These are phyloP conservation scores for Hucho hucho DNA, from an alignment of 2,113 vertebrate genomes.

Conservation along the genomic window DNA sequence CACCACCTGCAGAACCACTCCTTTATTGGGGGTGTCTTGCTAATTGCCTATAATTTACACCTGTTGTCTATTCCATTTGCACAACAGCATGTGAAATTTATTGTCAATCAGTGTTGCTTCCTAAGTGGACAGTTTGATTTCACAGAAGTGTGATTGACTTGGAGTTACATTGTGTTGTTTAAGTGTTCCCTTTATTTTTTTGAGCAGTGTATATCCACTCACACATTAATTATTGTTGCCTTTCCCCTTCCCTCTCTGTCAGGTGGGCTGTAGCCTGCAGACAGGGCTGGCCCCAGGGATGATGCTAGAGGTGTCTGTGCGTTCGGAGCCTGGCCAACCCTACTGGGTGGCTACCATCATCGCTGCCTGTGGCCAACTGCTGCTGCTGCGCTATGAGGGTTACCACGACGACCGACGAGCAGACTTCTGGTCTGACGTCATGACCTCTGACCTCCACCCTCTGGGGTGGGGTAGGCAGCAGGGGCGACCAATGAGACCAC, in stretches of 20 bases:
- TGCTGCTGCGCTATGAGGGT: conserved; percentile 91
- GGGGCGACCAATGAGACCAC: conserved; percentile 84
- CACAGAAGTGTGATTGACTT: no score
- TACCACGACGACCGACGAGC: conserved; percentile 92
- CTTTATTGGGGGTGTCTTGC: no score
- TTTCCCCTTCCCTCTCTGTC: neutral
- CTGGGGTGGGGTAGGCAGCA: conserved; percentile 93
- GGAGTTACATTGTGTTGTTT: no score
- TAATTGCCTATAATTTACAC: no score
- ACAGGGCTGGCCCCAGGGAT: conserved; percentile 95
- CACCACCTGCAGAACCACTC: no score
- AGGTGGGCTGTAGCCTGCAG: conserved; percentile 95
- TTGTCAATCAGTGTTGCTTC: no score
- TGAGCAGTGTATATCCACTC: no score
- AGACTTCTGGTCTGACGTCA: conserved; percentile 97
- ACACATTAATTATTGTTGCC: no score
- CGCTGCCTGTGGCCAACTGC: conserved; percentile 92
- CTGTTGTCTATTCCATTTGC: no score
- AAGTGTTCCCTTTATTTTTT: no score
- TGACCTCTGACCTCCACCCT: conserved; percentile 89
- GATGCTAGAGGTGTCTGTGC: conserved; percentile 90
- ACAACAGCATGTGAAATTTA: no score
- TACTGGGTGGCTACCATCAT: conserved; percentile 98
- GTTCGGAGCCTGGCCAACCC: conserved; percentile 78
- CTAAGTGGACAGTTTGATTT: no score